Evolutionary conservation across 2,797 vertebrate species (phyloP).

Genomic region (Manis javanica): DNA sequence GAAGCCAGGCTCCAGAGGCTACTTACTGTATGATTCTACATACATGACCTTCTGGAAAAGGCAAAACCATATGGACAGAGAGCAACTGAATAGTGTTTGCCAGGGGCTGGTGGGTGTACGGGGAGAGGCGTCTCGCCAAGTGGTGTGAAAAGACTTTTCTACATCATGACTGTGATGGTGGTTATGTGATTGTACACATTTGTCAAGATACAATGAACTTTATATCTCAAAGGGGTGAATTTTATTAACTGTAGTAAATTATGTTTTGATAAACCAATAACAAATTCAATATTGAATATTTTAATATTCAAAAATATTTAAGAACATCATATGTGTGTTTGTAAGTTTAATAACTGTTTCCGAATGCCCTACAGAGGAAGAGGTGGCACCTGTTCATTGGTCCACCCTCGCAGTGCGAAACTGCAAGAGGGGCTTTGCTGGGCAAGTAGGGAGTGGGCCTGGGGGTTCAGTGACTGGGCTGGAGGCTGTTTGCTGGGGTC

Average conservation of each 20-base stretch:
- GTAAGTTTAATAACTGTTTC: background rate
- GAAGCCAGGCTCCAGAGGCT: background rate
- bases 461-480: background rate
- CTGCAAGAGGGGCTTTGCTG: too few species aligned
- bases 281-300: background rate
- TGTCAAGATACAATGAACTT: background rate
- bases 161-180: background rate
- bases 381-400: background rate
- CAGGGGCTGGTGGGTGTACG: fast-evolving
- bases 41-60: background rate
- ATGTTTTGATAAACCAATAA: background rate
- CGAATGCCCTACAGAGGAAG: background rate
- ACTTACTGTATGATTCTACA: background rate
- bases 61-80: background rate
- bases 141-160: background rate
- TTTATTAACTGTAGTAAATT: background rate
- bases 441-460: background rate
- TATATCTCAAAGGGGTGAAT: background rate
- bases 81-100: background rate
- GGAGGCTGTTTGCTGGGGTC: background rate
- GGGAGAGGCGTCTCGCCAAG: background rate
- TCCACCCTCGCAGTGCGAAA: background rate
- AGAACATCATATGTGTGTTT: background rate
- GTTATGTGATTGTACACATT: background rate
- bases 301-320: background rate